Evolutionary conservation across 92 coral and sea anemone genomes (phyloP).

Genomic region (Epizoanthus rinbou): DNA sequence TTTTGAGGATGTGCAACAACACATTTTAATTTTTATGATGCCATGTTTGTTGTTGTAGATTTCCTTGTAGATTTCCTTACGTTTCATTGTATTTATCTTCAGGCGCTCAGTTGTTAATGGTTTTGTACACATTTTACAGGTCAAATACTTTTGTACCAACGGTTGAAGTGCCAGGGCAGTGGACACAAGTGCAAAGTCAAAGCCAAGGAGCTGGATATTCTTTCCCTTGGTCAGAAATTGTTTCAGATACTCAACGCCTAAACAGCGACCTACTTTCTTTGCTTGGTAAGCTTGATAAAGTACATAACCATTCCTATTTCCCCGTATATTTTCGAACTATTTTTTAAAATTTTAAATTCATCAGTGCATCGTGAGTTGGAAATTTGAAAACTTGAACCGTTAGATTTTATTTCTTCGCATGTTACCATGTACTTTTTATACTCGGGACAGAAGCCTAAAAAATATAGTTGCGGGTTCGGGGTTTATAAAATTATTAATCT

Average conservation of each 20-base stretch:
- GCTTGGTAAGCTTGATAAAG: not conserved
- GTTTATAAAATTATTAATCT: too few relatives aligned
- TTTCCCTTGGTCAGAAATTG: conserved; percentile 44
- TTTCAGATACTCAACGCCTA: conserved; percentile 30
- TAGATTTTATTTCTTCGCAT: not conserved
- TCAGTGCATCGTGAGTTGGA: not conserved
- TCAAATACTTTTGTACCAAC: conserved; percentile 30
- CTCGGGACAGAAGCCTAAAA: too few relatives aligned
- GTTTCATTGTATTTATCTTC: not conserved
- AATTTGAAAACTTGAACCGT: conserved; percentile 10
- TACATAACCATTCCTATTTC: too few relatives aligned
- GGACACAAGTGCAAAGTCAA: conserved; percentile 41
- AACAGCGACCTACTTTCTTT: conserved; percentile 36
- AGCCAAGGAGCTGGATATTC: conserved; percentile 33
- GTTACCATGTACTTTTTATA: too few relatives aligned
- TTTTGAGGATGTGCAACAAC: not conserved
- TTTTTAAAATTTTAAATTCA: not conserved
- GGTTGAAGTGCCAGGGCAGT: conserved; percentile 18
- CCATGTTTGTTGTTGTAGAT: not conserved
- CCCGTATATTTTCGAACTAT: not conserved
- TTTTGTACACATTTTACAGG: not conserved
- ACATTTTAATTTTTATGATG: not conserved
- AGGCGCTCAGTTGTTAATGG: not conserved
- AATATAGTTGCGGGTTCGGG: too few relatives aligned
- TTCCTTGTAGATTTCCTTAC: not conserved